Evolutionary conservation across 2,113 vertebrate species (phyloP).

Genomic region (Elephas maximus): DNA sequence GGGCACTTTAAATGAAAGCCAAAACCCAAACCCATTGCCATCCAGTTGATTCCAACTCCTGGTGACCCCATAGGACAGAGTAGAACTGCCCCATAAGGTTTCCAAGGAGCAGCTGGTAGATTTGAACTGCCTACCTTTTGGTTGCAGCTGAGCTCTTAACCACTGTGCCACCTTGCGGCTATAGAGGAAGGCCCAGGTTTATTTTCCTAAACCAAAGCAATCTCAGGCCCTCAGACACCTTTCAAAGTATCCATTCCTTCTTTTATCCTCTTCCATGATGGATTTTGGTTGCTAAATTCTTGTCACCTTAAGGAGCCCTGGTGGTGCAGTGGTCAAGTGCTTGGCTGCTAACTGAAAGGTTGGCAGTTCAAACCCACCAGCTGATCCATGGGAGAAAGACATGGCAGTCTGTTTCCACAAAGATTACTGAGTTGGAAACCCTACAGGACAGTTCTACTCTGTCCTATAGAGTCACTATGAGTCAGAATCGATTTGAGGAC

Average conservation of each 20-base stretch:
- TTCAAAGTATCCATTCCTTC: not conserved
- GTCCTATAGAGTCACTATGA: no score
- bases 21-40: no score
- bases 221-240: not conserved
- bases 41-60: no score
- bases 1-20: conserved; percentile 23
- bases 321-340: not conserved
- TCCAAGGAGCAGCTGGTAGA: no score
- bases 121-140: no score
- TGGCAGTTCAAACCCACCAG: not conserved
- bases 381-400: not conserved
- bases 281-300: not conserved
- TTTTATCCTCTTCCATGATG: not conserved
- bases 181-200: not conserved
- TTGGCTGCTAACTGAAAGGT: not conserved
- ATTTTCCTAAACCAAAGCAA: not conserved
- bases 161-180: not conserved
- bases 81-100: no score
- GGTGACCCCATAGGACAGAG: no score
- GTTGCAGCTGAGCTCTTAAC: no score
- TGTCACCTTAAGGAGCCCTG: not conserved
- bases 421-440: no score
- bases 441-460: no score
- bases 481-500: not conserved
- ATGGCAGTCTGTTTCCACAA: no score